Evolutionary conservation across 2,113 vertebrate species (phyloP).

Genomic region (Caranx ignobilis): DNA sequence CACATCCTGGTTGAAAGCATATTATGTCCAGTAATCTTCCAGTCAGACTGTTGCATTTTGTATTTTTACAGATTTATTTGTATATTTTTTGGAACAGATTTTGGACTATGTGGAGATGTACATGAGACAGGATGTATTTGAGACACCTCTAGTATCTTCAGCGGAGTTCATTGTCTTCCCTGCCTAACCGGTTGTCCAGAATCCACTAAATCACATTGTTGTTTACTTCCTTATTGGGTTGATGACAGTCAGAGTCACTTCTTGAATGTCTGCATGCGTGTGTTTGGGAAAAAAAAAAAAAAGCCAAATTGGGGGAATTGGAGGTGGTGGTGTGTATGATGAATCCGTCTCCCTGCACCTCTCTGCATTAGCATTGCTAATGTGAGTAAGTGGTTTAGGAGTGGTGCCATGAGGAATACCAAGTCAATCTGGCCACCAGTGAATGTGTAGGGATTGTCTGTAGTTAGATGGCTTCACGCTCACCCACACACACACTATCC

Average conservation of each 20-base stretch:
- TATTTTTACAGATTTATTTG: background rate
- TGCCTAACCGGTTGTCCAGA: background rate
- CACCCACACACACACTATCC: slow-evolving; percentile 16
- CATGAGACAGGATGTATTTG: background rate
- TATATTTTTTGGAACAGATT: background rate
- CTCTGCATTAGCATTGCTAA: slow-evolving; percentile 70
- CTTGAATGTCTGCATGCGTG: background rate
- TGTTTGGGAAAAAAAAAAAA: background rate
- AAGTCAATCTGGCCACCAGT: slow-evolving; percentile 60
- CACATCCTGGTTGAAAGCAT: background rate
- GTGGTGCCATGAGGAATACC: slow-evolving; percentile 66
- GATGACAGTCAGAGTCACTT: background rate
- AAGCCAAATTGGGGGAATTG: background rate
- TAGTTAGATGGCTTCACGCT: slow-evolving; percentile 30
- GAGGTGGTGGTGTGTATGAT: slow-evolving; percentile 30
- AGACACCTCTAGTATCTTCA: background rate
- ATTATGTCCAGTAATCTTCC: background rate
- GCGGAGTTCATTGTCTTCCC: background rate
- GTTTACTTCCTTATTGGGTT: slow-evolving; percentile 5
- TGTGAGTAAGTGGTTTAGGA: slow-evolving; percentile 62
- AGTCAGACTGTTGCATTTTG: background rate
- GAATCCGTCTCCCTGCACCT: slow-evolving; percentile 43
- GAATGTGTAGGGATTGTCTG: slow-evolving; percentile 56
- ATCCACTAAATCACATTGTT: slow-evolving; percentile 23
- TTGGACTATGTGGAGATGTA: no score